These are phyloP conservation scores for Anhinga anhinga DNA, from an alignment of 2,113 vertebrate genomes.

Conservation along the genomic window DNA sequence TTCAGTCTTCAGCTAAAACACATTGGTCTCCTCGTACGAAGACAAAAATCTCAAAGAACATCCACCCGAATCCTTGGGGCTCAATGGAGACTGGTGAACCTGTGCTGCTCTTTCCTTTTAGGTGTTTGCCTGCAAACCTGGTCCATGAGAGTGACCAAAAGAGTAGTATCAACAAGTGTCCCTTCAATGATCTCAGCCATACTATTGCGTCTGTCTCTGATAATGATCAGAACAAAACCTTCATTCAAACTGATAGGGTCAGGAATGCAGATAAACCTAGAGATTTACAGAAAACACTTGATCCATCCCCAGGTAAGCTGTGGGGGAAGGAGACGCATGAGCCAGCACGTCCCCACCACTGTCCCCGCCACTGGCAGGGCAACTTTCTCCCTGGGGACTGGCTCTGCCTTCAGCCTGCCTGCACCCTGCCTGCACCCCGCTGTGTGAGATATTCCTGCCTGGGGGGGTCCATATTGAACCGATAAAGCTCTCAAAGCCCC, in stretches of 20 bases:
- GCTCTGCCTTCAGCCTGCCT: background rate
- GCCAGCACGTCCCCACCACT: fast-evolving
- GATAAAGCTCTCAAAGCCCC: background rate
- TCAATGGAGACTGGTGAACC: background rate
- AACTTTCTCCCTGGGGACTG: background rate
- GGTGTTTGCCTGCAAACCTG: background rate
- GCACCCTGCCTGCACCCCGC: background rate
- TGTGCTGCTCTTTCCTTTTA: background rate
- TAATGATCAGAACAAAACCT: fast-evolving
- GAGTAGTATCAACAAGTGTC: background rate
- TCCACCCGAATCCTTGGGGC: background rate
- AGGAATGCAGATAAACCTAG: background rate
- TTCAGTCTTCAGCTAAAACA: background rate
- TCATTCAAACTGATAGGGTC: background rate
- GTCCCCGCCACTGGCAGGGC: background rate
- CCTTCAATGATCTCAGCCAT: fast-evolving
- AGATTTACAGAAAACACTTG: background rate
- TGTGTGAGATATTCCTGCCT: background rate
- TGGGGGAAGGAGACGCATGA: fast-evolving
- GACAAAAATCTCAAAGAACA: background rate
- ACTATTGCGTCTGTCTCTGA: fast-evolving
- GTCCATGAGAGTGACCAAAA: fast-evolving
- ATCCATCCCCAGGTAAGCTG: background rate
- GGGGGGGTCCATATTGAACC: background rate
- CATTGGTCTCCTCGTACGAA: background rate